Percentiles rank a stretch among this genome's conserved stretches.
phyloP scores from a whole-genome alignment of 2,113 vertebrate genomes.

The Chaenogobius annularis region DNA sequence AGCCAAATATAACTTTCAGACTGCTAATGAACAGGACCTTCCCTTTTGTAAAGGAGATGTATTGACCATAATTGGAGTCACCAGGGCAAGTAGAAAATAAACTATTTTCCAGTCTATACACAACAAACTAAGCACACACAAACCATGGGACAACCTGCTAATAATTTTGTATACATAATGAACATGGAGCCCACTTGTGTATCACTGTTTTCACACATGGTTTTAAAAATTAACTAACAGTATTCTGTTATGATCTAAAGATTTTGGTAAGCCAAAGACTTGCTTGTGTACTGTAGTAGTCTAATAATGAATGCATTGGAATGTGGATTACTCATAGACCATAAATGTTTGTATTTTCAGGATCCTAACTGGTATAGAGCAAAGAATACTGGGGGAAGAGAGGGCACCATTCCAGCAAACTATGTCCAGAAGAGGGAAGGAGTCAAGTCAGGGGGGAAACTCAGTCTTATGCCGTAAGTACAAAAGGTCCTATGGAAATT shows the following conservation, averaged over 20 bases:
- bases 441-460: conserved; percentile 93
- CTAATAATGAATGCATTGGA: neutral
- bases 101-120: neutral
- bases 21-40: conserved; percentile 92
- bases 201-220: no score
- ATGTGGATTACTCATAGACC: neutral
- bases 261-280: neutral
- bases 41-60: conserved; percentile 97
- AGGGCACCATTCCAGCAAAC: conserved; percentile 97
- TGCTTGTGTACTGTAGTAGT: neutral
- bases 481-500: neutral
- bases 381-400: conserved; percentile 90
- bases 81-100: conserved; percentile 81
- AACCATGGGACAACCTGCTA: neutral
- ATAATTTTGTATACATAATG: neutral
- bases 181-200: neutral
- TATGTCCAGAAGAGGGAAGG: conserved; percentile 98
- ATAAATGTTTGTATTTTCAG: conserved; percentile 63
- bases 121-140: neutral
- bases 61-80: conserved; percentile 93
- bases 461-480: conserved; percentile 99
- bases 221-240: neutral
- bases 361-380: conserved; percentile 99
- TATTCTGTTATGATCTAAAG: no score
- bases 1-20: conserved; percentile 97